Conservation (phyloP, 2,113 vertebrate species). For the Caranx melampygus region DNA sequence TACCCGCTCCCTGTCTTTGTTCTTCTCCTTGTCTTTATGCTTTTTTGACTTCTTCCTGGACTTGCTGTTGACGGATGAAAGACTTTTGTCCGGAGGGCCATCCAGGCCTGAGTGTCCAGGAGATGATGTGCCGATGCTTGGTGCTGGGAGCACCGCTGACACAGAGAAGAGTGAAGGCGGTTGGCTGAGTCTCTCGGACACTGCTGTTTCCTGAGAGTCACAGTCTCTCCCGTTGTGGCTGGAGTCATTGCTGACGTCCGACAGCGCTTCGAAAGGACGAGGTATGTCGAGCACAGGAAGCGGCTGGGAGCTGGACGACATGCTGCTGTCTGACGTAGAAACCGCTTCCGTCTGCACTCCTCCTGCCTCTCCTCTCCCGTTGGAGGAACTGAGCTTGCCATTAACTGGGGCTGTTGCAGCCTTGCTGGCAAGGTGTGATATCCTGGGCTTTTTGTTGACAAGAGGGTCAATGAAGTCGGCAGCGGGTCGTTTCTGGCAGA, state of each 20-base stretch:
- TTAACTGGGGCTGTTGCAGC: constrained; percentile 86
- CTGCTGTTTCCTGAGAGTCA: constrained; percentile 82
- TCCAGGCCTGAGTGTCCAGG: constrained; percentile 55
- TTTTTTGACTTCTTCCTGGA: constrained; percentile 95
- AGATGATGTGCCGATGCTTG: constrained; percentile 51
- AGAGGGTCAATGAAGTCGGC: constrained; percentile 93
- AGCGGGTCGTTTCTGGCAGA: constrained; percentile 89
- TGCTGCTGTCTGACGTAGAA: constrained; percentile 58
- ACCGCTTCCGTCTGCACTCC: constrained; percentile 42
- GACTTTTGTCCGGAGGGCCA: constrained; percentile 70
- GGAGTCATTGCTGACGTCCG: constrained; percentile 92
- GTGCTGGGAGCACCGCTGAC: constrained; percentile 14
- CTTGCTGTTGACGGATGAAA: constrained; percentile 82
- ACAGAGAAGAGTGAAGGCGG: constrained; percentile 68
- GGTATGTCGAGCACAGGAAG: constrained; percentile 85
- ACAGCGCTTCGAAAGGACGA: constrained; percentile 88
- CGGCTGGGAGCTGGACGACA: constrained; percentile 76
- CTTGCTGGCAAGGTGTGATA: constrained; percentile 91
- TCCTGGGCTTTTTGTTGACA: constrained; percentile 92
- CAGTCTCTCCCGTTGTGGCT: constrained; percentile 90
- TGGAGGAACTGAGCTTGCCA: constrained; percentile 86
- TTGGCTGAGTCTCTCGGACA: constrained; percentile 82
- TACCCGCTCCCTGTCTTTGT: constrained; percentile 83
- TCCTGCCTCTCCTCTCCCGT: constrained; percentile 84
- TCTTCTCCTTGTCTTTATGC: constrained; percentile 92